Evolutionary conservation across 2,113 vertebrate genomes (phyloP).

Genomic region (Barbus barbus): DNA sequence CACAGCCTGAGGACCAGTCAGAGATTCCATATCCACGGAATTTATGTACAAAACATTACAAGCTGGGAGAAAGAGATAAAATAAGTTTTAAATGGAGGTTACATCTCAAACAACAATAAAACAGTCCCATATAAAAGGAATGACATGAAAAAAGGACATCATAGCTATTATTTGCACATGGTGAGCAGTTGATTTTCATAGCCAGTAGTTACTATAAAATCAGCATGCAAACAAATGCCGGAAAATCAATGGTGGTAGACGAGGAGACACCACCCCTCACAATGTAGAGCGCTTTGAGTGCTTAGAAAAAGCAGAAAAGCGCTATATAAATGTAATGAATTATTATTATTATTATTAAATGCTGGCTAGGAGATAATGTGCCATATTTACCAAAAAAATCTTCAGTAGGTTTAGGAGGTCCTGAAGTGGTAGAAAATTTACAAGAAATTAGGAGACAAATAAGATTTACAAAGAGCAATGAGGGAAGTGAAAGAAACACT

Average conservation of each 20-base stretch:
- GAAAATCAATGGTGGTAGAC: too few species aligned
- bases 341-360: too few species aligned
- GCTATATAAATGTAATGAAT: too few species aligned
- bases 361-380: slow-evolving; percentile 1
- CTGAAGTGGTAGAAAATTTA: slow-evolving; percentile 59
- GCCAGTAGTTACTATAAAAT: neutral
- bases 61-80: slow-evolving; percentile 71
- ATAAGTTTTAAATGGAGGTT: neutral
- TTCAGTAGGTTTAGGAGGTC: slow-evolving; percentile 72
- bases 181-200: neutral
- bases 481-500: slow-evolving; percentile 43
- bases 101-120: slow-evolving; percentile 7
- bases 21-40: slow-evolving; percentile 97
- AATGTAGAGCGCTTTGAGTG: too few species aligned
- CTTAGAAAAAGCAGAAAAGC: too few species aligned
- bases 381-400: slow-evolving; percentile 75
- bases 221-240: neutral
- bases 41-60: slow-evolving; percentile 95
- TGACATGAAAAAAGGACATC: neutral
- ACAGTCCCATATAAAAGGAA: neutral
- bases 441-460: slow-evolving; percentile 42
- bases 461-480: slow-evolving; percentile 19
- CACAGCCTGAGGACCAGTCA: slow-evolving; percentile 94
- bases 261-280: too few species aligned
- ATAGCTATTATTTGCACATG: neutral